These are phyloP conservation scores for Rhagonycha lutea DNA, from an alignment of 2,888 invertebrate genomes.

Conservation along the genomic window DNA sequence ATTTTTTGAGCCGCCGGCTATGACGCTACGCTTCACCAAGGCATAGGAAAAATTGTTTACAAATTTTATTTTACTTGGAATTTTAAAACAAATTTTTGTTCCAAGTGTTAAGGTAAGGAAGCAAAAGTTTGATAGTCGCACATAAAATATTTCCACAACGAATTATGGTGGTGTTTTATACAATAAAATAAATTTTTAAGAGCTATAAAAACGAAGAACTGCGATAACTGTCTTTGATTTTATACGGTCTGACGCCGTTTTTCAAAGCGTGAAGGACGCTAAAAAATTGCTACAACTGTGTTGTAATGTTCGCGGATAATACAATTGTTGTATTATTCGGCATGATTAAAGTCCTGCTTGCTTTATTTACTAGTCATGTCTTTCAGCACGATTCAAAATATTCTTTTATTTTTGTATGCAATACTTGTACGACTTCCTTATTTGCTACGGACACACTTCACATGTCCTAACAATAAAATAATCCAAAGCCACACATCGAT, in stretches of 20 bases:
- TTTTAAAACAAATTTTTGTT: background rate
- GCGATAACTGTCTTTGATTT: conserved; percentile 5
- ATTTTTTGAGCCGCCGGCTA: conserved; percentile 35
- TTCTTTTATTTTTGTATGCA: background rate
- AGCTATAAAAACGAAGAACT: conserved; percentile 2
- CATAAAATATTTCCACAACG: background rate
- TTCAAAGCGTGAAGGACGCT: conserved; percentile 14
- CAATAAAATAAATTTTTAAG: background rate
- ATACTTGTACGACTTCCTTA: conserved; percentile 1
- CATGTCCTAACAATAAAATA: background rate
- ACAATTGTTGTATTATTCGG: conserved; percentile 11
- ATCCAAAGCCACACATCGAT: background rate
- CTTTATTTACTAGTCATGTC: conserved; percentile 7
- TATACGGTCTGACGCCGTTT: conserved; percentile 10
- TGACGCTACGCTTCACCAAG: conserved; percentile 4
- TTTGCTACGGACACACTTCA: background rate
- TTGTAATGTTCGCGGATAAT: conserved; percentile 9
- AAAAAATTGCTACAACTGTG: conserved; percentile 6
- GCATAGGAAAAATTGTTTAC: background rate
- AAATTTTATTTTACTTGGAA: background rate
- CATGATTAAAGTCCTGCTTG: conserved; percentile 12
- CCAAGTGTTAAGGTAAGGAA: background rate
- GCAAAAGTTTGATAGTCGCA: background rate
- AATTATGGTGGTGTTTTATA: background rate
- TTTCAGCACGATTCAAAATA: conserved; percentile 3